Percentiles rank a stretch among this genome's conserved stretches.
Conservation (phyloP, 2,888 invertebrate species). For the Abrostola triplasia region DNA sequence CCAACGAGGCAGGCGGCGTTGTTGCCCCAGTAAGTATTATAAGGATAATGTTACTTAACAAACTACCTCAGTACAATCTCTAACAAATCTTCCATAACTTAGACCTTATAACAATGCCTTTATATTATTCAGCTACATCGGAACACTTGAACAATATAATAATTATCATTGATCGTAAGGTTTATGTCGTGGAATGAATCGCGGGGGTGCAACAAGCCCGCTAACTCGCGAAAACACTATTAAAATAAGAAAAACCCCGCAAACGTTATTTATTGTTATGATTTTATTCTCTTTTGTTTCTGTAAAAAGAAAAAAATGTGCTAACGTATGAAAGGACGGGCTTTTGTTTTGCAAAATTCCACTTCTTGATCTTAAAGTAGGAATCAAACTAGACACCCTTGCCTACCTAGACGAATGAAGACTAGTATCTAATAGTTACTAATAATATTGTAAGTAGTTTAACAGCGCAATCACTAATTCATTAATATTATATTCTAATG, state of each 20-base stretch:
- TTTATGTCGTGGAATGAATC: constrained; percentile 84
- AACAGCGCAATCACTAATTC: no score
- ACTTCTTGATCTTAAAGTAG: no score
- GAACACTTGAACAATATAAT: constrained; percentile 88
- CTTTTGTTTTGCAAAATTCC: constrained; percentile 20
- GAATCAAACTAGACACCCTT: no score
- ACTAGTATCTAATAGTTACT: no score
- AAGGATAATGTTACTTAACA: no score
- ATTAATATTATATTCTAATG: no score
- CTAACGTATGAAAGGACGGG: not conserved
- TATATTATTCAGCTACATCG: constrained; percentile 84
- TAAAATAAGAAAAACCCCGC: constrained; percentile 44
- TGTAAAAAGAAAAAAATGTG: constrained; percentile 15
- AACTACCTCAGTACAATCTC: not conserved
- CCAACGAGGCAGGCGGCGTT: no score
- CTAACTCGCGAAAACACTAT: constrained; percentile 62
- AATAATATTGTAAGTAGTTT: no score
- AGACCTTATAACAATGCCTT: constrained; percentile 66
- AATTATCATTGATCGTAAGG: constrained; percentile 85
- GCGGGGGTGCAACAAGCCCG: constrained; percentile 58
- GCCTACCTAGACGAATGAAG: no score
- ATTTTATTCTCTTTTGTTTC: constrained; percentile 44
- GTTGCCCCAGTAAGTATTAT: no score
- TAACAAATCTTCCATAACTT: constrained; percentile 50
- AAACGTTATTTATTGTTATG: constrained; percentile 44